phyloP scores from a whole-genome alignment of 2,113 vertebrate genomes.

The Petrocephalus microphthalmus region DNA sequence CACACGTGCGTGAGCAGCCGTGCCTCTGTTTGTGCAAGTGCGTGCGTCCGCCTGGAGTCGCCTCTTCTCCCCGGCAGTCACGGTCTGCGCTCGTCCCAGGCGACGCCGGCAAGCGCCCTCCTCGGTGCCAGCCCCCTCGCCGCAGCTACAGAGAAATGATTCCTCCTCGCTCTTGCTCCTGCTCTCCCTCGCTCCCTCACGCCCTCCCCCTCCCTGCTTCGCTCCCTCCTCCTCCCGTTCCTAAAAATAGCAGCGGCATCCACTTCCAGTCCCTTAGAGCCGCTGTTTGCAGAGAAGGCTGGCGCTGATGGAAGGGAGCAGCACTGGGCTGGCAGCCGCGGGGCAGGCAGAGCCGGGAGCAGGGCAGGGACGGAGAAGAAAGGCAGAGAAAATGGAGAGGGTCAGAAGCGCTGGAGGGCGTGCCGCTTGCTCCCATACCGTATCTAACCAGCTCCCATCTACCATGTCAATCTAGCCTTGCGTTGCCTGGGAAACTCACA shows the following conservation, averaged over 20 bases:
- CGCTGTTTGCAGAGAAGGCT: slow-evolving; percentile 33
- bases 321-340: slow-evolving; percentile 27
- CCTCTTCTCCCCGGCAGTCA: slow-evolving; percentile 19
- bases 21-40: slow-evolving; percentile 22
- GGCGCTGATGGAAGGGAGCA: slow-evolving; percentile 41
- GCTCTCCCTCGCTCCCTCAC: slow-evolving; percentile 20
- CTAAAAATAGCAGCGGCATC: slow-evolving; percentile 71
- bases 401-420: not conserved
- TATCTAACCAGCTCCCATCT: not conserved
- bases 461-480: not conserved
- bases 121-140: slow-evolving; percentile 46
- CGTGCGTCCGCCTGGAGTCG: not conserved
- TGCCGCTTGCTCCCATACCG: not conserved
- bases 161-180: slow-evolving; percentile 33
- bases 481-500: not conserved
- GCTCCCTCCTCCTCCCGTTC: slow-evolving; percentile 42
- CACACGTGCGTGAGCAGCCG: not conserved
- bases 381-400: not conserved
- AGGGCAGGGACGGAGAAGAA: not conserved
- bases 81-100: slow-evolving; percentile 16
- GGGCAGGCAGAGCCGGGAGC: slow-evolving; percentile 11
- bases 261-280: slow-evolving; percentile 51
- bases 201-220: slow-evolving; percentile 34
- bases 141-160: slow-evolving; percentile 48
- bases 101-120: slow-evolving; percentile 15